Evolutionary conservation across 1,140 invertebrate species (phyloP).

Genomic region (Calephelis virginiensis): DNA sequence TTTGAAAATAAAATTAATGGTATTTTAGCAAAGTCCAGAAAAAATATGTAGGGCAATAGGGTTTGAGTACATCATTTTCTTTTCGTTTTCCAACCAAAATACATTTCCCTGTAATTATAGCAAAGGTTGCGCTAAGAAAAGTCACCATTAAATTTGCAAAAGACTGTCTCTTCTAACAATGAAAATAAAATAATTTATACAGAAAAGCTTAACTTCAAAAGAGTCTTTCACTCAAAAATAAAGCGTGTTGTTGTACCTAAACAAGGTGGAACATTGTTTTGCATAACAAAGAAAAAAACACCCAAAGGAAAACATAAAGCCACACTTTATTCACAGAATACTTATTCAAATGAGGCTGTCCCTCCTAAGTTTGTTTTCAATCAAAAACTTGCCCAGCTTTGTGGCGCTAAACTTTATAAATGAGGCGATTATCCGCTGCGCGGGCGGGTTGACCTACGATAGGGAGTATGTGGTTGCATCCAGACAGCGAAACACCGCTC

Average conservation of each 20-base stretch:
- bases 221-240: constrained; percentile 78
- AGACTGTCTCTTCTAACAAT: constrained; percentile 70
- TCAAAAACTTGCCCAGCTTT: constrained; percentile 75
- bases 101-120: constrained; percentile 40
- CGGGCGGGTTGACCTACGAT: constrained; percentile 46
- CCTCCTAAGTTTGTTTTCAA: constrained; percentile 78
- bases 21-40: neutral
- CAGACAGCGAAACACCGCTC: constrained; percentile 24
- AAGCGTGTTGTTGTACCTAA: constrained; percentile 77
- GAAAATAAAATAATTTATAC: constrained; percentile 77
- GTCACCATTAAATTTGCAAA: constrained; percentile 65
- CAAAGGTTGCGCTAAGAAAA: constrained; percentile 49
- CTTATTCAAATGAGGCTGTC: constrained; percentile 78
- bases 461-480: constrained; percentile 45
- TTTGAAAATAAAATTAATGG: too few relatives aligned
- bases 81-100: neutral
- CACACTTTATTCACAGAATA: constrained; percentile 78
- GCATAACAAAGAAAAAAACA: constrained; percentile 77
- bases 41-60: neutral
- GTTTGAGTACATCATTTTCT: neutral
- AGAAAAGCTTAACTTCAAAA: constrained; percentile 77
- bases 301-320: constrained; percentile 78
- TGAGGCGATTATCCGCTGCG: constrained; percentile 72
- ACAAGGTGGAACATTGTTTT: constrained; percentile 78
- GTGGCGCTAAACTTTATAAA: constrained; percentile 77